A percentile compares a stretch with the other conserved stretches of the same genome.
Conservation (phyloP, 2,888 invertebrate genomes). For the Drosophila mercatorum region DNA sequence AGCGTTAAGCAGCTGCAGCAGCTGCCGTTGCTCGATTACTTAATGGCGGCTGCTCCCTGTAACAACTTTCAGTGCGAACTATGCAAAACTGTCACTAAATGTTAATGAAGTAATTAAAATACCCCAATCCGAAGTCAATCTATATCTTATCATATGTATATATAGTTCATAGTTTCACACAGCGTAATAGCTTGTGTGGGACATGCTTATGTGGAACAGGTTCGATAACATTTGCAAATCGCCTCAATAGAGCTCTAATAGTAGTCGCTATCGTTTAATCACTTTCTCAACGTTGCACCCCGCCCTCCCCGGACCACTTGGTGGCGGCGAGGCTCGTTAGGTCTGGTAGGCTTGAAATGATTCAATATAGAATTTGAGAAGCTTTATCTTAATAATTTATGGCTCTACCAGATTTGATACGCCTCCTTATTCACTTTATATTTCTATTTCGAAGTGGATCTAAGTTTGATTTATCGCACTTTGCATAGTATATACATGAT, state of each 20-base stretch:
- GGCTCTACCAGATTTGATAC: background rate
- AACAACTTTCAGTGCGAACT: conserved; percentile 34
- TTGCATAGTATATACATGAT: background rate
- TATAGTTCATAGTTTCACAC: conserved; percentile 13
- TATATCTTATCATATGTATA: conserved; percentile 1
- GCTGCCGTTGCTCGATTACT: background rate
- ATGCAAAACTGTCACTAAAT: conserved; percentile 52
- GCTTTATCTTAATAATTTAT: conserved; percentile 4
- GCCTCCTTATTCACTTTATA: background rate
- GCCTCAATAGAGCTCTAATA: conserved; percentile 7
- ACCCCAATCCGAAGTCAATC: conserved; percentile 10
- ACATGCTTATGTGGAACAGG: conserved; percentile 16
- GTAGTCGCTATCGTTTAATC: conserved; percentile 24
- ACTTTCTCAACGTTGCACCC: conserved; percentile 1
- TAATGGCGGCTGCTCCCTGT: conserved; percentile 9
- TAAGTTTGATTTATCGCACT: background rate
- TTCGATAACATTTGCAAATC: conserved; percentile 17
- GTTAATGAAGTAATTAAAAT: conserved; percentile 59
- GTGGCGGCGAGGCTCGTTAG: background rate
- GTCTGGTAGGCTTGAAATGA: background rate
- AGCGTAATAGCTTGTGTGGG: conserved; percentile 3
- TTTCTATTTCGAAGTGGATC: background rate
- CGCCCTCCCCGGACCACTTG: background rate
- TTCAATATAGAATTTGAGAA: background rate
- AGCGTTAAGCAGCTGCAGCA: conserved; percentile 29